Evolutionary conservation across 2,113 vertebrate species (phyloP), one percentile per base, ranked within the genome.

Genomic region (Pluvianellus socialis): DNA sequence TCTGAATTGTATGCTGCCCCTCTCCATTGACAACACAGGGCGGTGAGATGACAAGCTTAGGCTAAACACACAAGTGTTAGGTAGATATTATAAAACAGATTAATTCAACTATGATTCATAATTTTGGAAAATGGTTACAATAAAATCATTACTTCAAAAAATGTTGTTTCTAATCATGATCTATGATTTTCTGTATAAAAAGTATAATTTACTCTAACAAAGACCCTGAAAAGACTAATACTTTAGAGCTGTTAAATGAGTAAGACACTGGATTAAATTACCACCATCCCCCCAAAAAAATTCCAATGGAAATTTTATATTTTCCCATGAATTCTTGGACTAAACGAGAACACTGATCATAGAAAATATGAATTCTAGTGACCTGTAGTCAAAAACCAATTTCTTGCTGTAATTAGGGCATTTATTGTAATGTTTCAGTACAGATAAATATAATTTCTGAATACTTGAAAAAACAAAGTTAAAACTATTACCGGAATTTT

Each of bases 261-360:
- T 33, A 45, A 61, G 11, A 58, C 32, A 70, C 6, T 45, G 10
- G 10, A 27, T 5, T 73, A 52, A 53, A 53, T 40, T 45, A 55
- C 28, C 42, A 26, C 6, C 15, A 49, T 2, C 0, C 15, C 44
- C 8, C 0, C 7, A 28, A 35, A 42, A 65, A 63, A 30, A 32
- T 13, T 9, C 7, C 24, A 26, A 24, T 24, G 7, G 16, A 91
- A 79, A 59, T 45, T 72, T 66, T 59, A 33, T 19, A 50, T 13
- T n/a, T 68, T 6, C 4, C 12, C 4, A 42, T 52, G 33, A 68
- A 73, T 68, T 73, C 35, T 63, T 15, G 7, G 26, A 79, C 63
- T 62, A 67, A 86, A 68, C 0, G 1, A 73, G 66, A 67, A 63
- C 26, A 33, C 8, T 67, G 38, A n/a, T 38, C 38, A 63, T 33